A percentile compares a stretch with the other conserved stretches of the same genome.
phyloP scores from a whole-genome alignment of 2,888 invertebrate species.

The Drosophila infuscata region DNA sequence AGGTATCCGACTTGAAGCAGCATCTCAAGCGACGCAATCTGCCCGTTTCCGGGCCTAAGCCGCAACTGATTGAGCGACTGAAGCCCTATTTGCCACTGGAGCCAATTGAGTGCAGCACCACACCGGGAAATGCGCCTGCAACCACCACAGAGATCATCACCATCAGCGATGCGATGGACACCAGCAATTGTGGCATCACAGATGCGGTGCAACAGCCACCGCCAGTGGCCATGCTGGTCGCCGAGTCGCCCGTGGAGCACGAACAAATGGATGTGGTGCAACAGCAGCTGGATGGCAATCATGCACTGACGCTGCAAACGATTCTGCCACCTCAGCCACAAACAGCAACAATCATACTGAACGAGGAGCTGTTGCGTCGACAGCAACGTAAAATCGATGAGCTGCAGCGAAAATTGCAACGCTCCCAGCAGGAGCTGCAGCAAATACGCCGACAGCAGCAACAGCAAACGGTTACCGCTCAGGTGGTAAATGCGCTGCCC shows the following conservation, averaged over 20 bases:
- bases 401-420: conserved; percentile 92
- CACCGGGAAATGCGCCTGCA: conserved; percentile 50
- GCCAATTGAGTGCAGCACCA: conserved; percentile 84
- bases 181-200: conserved; percentile 72
- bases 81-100: conserved; percentile 88
- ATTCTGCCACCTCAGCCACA: conserved; percentile 81
- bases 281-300: conserved; percentile 82
- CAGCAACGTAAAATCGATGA: conserved; percentile 95
- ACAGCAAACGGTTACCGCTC: conserved; percentile 73
- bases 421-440: conserved; percentile 90
- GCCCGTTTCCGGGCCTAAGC: conserved; percentile 98
- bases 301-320: conserved; percentile 79
- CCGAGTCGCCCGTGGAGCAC: conserved; percentile 81
- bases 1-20: conserved; percentile 96
- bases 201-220: conserved; percentile 40
- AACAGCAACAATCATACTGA: conserved; percentile 84
- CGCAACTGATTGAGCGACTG: conserved; percentile 96
- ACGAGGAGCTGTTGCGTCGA: conserved; percentile 92
- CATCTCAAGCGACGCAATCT: conserved; percentile 97
- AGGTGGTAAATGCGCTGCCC: conserved; percentile 77
- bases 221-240: conserved; percentile 75
- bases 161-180: conserved; percentile 78
- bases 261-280: conserved; percentile 85
- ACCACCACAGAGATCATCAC: conserved; percentile 64
- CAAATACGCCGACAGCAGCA: conserved; percentile 86